Base-by-base conservation (phyloP, 64 coral and sea anemone genomes). In the Trachythela sp. region DNA sequence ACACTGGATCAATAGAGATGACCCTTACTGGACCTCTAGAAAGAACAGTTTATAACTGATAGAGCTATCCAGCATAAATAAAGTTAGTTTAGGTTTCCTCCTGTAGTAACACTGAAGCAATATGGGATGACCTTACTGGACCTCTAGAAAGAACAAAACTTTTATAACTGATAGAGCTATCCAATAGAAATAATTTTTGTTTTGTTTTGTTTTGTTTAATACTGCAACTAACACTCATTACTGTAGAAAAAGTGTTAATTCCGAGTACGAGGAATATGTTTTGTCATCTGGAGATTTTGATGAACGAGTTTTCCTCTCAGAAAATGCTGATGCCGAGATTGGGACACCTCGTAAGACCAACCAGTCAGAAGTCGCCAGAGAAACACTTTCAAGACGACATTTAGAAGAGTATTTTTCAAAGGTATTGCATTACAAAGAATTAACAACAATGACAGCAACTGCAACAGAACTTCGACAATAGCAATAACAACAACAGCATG, bases 231-330 rank as follows among this genome's bases (percentile, higher is more conserved):
- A n/a, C n/a, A n/a, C n/a, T n/a, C n/a, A n/a, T 54, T 85, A n/a
- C 22, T 59, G 29, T 48, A 98, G 95, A 33, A 94, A 94, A 77
- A 70, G 60, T 30, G 60, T 94, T 24, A 92, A 92, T 67, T 91
- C 91, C 37, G 93, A 98, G 24, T 98, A 98, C 32, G 95, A 98
- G 18, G 91, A 94, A 49, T 98, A 94, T 85, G 95, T 98, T 4
- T 75, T 98, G 43, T 98, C 95, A 34, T 93, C 94, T 54, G 95
- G 95, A n/a, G 95, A 98, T 64, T 98, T 98, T 94, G 95, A 98
- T 90, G 95, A 98, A 80, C 85, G 95, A 84, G 94, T 98, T 42
- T 98, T 98, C 40, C 75, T 98, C 13, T 93, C 89, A 34, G 93
- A 98, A 13, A 93, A 98, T 58, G 95, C 95, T 10, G 93, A 98